phyloP scores from a whole-genome alignment of 2,797 vertebrate genomes.

The Pteronotus mesoamericanus region DNA sequence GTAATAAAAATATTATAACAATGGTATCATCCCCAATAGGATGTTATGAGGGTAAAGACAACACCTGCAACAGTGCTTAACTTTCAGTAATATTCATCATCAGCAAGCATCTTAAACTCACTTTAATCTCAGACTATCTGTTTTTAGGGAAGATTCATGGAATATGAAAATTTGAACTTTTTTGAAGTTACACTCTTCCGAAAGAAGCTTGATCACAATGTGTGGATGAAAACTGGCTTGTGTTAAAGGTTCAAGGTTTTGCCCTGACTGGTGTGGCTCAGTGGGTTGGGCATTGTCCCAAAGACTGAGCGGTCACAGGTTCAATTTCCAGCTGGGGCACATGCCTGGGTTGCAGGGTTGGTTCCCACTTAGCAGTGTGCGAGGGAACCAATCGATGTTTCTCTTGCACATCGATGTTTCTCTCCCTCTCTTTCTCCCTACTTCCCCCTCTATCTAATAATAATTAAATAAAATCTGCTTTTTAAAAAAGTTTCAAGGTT shows the following conservation, averaged over 20 bases:
- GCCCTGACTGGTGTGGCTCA: not conserved
- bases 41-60: not conserved
- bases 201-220: not conserved
- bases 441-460: not conserved
- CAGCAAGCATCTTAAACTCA: not conserved
- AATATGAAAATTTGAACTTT: not conserved
- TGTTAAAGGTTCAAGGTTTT: constrained; percentile 14
- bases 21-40: not conserved
- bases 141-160: not conserved
- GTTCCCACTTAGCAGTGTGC: not conserved
- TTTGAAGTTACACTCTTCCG: not conserved
- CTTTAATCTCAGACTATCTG: not conserved
- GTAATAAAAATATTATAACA: not conserved
- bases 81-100: not conserved
- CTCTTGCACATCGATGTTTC: not conserved
- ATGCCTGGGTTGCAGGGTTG: not conserved
- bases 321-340: not conserved
- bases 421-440: not conserved
- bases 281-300: not conserved
- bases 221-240: not conserved
- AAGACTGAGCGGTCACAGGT: not conserved
- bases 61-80: not conserved
- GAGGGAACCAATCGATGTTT: not conserved
- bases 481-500: not conserved
- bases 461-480: not conserved